Percentiles rank a stretch among this genome's conserved stretches.
phyloP scores from a whole-genome alignment of 2,113 vertebrate species.

The Platysternon megacephalum region DNA sequence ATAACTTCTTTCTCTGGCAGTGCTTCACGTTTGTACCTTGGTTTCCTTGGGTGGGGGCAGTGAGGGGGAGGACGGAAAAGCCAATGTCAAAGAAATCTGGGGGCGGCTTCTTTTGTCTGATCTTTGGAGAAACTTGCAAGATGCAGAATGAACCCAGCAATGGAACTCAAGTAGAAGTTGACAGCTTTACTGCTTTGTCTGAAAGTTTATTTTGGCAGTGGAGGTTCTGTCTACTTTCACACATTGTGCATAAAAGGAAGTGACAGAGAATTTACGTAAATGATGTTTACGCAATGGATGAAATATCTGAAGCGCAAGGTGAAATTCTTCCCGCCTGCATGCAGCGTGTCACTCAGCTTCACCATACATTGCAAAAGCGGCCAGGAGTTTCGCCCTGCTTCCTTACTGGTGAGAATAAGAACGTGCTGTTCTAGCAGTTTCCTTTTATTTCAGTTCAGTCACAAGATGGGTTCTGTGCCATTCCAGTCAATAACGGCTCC shows the following conservation, averaged over 20 bases:
- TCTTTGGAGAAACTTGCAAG: slow-evolving; percentile 63
- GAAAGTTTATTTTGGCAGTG: slow-evolving; percentile 28
- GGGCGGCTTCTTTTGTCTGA: background rate
- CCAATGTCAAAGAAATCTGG: background rate
- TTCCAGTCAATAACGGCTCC: slow-evolving; percentile 91
- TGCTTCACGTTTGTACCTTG: background rate
- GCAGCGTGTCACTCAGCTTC: background rate
- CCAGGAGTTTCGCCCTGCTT: background rate
- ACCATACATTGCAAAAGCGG: background rate
- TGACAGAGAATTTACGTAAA: background rate
- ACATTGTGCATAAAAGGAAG: slow-evolving; percentile 6
- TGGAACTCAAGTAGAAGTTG: background rate
- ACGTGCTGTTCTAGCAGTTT: slow-evolving; percentile 33
- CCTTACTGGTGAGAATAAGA: slow-evolving; percentile 46
- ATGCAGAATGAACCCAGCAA: slow-evolving; percentile 46
- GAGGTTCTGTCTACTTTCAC: slow-evolving; percentile 15
- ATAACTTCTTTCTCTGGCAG: background rate
- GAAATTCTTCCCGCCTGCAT: slow-evolving; percentile 22
- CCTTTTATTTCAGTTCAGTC: slow-evolving; percentile 62
- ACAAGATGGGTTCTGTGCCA: slow-evolving; percentile 93
- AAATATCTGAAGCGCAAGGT: background rate
- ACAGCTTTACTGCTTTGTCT: slow-evolving; percentile 51
- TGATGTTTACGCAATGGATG: slow-evolving; percentile 13
- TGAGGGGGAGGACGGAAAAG: background rate
- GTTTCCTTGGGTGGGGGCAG: background rate